phyloP scores from a whole-genome alignment of 2,797 vertebrate genomes.

The Macrochelys suwanniensis region DNA sequence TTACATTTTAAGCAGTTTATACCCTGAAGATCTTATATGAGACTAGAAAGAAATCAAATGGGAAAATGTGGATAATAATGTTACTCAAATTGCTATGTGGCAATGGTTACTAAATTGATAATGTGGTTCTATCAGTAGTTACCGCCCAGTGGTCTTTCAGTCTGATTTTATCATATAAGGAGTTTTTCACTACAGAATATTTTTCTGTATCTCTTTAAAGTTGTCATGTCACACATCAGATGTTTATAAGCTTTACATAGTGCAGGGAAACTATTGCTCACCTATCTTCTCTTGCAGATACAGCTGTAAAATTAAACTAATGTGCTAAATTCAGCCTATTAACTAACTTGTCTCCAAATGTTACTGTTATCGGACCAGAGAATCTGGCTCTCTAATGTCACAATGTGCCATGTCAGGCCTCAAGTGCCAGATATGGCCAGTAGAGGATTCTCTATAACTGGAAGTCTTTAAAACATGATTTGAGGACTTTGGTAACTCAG shows the following conservation, averaged over 20 bases:
- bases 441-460: too few relatives aligned
- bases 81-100: neutral
- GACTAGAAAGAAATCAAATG: neutral
- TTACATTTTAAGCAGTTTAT: neutral
- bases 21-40: neutral
- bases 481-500: too few relatives aligned
- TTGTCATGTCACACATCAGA: neutral
- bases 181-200: neutral
- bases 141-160: neutral
- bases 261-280: neutral
- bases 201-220: neutral
- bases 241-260: neutral
- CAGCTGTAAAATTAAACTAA: neutral
- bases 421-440: too few relatives aligned
- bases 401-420: too few relatives aligned
- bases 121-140: neutral
- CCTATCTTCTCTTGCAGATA: neutral
- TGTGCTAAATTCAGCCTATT: neutral
- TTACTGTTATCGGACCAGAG: neutral
- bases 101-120: neutral
- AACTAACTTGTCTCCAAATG: neutral
- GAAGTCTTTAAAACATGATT: too few relatives aligned
- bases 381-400: too few relatives aligned
- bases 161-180: neutral
- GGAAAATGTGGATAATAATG: neutral